Evolutionary conservation across 2,797 vertebrate species (phyloP).

Genomic region (Argentina silus): DNA sequence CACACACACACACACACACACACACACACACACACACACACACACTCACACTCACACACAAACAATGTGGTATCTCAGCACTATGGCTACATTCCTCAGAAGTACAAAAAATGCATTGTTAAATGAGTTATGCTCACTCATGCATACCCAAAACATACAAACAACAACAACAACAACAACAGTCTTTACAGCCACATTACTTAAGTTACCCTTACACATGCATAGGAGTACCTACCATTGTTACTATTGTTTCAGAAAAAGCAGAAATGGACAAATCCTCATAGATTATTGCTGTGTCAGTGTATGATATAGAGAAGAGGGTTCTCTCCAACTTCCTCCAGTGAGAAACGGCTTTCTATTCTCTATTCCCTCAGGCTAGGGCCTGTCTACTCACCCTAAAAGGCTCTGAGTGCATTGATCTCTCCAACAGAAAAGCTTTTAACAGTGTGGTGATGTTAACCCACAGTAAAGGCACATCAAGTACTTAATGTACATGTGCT

Average conservation of each 20-base stretch:
- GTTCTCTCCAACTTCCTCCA: slow-evolving; percentile 23
- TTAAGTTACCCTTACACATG: neutral
- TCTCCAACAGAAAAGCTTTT: slow-evolving; percentile 8
- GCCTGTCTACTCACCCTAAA: slow-evolving; percentile 7
- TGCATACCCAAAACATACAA: neutral
- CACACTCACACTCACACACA: neutral
- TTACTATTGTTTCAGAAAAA: slow-evolving; percentile 16
- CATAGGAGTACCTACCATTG: neutral
- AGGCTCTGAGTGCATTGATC: slow-evolving; percentile 14
- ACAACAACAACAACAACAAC: neutral
- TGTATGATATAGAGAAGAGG: slow-evolving; percentile 19
- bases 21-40: neutral
- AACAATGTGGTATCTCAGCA: neutral
- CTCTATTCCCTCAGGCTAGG: slow-evolving; percentile 22
- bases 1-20: neutral
- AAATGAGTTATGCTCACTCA: neutral
- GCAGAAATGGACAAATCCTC: neutral
- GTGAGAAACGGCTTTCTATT: slow-evolving; percentile 14
- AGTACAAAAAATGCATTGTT: neutral
- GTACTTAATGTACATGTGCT: neutral
- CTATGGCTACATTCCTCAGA: neutral
- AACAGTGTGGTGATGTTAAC: neutral
- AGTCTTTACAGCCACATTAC: neutral
- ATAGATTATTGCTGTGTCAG: neutral
- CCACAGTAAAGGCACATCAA: neutral